Percentiles rank a stretch among this genome's conserved stretches.
Evolutionary conservation across 2,888 invertebrate species (phyloP).

Genomic region (Tiphia femorata): DNA sequence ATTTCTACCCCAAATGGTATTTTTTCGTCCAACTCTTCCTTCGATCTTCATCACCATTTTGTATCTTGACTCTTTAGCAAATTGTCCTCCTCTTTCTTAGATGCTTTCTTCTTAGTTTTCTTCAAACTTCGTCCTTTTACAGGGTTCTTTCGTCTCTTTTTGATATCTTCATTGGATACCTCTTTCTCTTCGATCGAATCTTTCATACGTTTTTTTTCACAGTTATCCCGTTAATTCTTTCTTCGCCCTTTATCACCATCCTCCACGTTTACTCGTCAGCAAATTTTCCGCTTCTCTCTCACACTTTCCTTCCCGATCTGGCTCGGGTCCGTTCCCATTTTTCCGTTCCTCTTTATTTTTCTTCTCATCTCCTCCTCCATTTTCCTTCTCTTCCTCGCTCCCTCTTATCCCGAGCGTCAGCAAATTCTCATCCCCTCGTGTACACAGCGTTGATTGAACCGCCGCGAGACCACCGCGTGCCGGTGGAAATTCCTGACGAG

Average conservation of each 20-base stretch:
- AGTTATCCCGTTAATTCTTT: not conserved
- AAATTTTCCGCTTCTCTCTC: conserved; percentile 9
- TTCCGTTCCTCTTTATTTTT: conserved; percentile 19
- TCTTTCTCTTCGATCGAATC: too few species aligned
- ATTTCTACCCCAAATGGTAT: too few species aligned
- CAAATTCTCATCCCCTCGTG: conserved; percentile 56
- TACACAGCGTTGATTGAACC: conserved; percentile 45
- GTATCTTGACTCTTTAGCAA: too few species aligned
- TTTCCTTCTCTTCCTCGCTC: conserved; percentile 19
- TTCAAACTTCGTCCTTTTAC: not conserved
- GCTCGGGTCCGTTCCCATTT: conserved; percentile 24
- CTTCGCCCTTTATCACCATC: conserved; percentile 20
- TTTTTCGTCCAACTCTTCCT: too few species aligned
- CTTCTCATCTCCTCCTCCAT: not conserved
- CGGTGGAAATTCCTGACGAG: conserved; percentile 19
- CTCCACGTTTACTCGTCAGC: not conserved
- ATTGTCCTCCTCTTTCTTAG: not conserved
- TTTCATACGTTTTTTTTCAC: not conserved
- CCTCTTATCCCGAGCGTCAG: conserved; percentile 46
- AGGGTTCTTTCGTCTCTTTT: not conserved
- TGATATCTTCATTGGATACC: too few species aligned
- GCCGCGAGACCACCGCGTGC: conserved; percentile 1
- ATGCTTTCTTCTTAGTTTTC: not conserved
- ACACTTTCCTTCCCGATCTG: not conserved
- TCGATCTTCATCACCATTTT: too few species aligned